Evolutionary conservation across 2,113 vertebrate species (phyloP), one percentile per base, ranked within the genome.

Genomic region (Podarcis cretensis): DNA sequence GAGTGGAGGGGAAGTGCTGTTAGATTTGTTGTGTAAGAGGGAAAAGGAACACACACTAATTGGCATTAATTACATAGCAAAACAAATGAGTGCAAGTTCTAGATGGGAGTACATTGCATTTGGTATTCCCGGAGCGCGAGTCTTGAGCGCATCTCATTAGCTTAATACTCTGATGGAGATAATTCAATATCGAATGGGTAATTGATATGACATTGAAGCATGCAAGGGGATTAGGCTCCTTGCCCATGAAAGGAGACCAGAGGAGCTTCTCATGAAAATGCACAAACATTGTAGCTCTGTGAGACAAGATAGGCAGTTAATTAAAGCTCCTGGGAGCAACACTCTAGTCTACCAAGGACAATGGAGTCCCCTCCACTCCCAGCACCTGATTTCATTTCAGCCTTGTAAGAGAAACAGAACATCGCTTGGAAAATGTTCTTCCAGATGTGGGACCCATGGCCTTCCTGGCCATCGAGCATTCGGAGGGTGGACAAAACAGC

Each of bases 191-290:
- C 27, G 83, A 96, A 94, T 3, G 2, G 95, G 95, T 95, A 96
- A 97, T 97, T 96, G 96, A 94, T 95, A 94, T 94, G 96, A 96
- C 97, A 96, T 40, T 82, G 96, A 96, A 92, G 93, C 93, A 93
- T 93, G 90, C 3, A 6, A 91, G 93, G 90, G 94, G 96, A 94
- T 97, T 96, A 96, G 91, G 32, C 0, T 90, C 93, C 87, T n/a
- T 84, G 90, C 88, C 86, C 89, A 85, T 91, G 91, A 93, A 87
- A 93, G 89, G 88, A 94, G 86, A 90, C 88, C 73, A 89, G 86
- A 91, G 91, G 87, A 89, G 69, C 40, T 43, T 82, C 89, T 92
- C 89, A 87, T 92, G 90, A 90, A 91, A 95, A 92, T 94, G 83
- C 75, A 91, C 90, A 89, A 71, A 9, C 5, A 76, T 81, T 75